phyloP scores from a whole-genome alignment of 2,113 vertebrate genomes.

The Natator depressus region DNA sequence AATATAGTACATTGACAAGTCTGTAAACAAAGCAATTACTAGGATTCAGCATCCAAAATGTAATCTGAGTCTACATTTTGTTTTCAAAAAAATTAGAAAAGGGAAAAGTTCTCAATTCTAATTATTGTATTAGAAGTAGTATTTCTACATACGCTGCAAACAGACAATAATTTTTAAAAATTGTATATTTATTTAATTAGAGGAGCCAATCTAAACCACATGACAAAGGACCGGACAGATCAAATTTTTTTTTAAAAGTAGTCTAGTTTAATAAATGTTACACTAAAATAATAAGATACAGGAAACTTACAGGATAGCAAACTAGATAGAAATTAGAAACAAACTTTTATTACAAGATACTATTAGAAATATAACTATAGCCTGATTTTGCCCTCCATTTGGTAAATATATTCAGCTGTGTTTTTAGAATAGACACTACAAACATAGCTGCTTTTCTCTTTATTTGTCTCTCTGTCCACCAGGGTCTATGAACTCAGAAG shows the following conservation, averaged over 20 bases:
- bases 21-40: neutral
- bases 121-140: neutral
- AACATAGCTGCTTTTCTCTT: neutral
- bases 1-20: too few species aligned
- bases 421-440: neutral
- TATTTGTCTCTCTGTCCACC: neutral
- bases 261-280: neutral
- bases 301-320: neutral
- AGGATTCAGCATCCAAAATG: neutral
- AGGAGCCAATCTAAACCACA: neutral
- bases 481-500: neutral
- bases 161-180: neutral
- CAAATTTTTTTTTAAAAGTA: neutral
- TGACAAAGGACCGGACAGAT: neutral
- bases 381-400: neutral
- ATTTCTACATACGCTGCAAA: neutral
- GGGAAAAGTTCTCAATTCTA: fast-evolving
- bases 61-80: neutral
- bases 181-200: neutral
- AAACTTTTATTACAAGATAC: neutral
- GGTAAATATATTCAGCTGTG: neutral
- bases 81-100: neutral
- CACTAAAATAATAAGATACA: neutral
- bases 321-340: neutral
- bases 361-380: neutral